A percentile compares a stretch with the other conserved stretches of the same genome.
These are phyloP conservation scores for Bombus ignitus DNA, from an alignment of 1,140 invertebrate species.

Conservation along the genomic window DNA sequence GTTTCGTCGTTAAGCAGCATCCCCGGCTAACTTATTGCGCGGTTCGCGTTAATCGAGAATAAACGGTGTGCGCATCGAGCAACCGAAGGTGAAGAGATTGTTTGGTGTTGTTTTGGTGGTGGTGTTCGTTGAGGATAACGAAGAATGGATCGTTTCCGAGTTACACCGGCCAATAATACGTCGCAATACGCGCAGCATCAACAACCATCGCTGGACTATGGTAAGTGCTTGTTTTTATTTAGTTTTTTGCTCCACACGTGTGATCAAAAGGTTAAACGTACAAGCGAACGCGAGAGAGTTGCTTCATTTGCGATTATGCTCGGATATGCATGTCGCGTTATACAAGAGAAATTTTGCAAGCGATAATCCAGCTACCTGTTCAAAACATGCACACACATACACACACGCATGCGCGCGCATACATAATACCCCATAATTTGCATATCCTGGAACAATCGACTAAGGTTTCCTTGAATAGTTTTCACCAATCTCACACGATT, in stretches of 20 bases:
- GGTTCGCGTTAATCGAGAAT: background rate
- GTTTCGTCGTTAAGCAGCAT: background rate
- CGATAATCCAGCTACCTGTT: background rate
- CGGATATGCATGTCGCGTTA: background rate
- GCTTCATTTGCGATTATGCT: background rate
- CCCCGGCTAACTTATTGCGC: background rate
- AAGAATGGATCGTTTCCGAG: constrained; percentile 70
- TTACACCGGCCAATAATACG: constrained; percentile 69
- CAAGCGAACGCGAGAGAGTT: background rate
- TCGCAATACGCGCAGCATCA: constrained; percentile 54
- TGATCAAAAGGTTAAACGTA: background rate
- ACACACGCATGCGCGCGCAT: no score
- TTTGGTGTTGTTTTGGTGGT: background rate
- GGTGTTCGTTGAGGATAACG: background rate
- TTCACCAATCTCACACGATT: background rate
- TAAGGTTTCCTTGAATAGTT: background rate
- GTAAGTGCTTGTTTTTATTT: constrained; percentile 59
- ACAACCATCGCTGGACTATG: constrained; percentile 62
- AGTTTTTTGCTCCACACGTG: background rate
- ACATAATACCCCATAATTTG: background rate
- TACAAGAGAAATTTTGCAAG: background rate
- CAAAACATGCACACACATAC: background rate
- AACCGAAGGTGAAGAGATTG: background rate
- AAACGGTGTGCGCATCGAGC: background rate
- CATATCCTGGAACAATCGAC: background rate